Evolutionary conservation across 2,888 invertebrate species (phyloP).

Genomic region (Cremastobaeus sp.): DNA sequence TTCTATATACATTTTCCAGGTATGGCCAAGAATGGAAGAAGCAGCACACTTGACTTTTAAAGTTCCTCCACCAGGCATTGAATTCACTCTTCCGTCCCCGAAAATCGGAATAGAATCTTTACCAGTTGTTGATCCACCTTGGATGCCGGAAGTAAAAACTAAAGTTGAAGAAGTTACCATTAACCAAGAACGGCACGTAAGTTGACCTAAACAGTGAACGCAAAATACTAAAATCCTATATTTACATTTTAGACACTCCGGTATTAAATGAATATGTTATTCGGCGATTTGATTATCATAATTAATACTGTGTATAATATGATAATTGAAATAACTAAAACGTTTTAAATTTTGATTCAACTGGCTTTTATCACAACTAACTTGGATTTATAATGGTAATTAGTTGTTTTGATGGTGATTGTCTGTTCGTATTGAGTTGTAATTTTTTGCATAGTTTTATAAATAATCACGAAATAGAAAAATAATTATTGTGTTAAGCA

Average conservation of each 20-base stretch:
- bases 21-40: conserved; percentile 99
- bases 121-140: conserved; percentile 98
- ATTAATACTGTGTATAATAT: no score
- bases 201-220: no score
- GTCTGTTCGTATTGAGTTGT: conserved; percentile 48
- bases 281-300: no score
- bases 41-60: conserved; percentile 97
- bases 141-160: conserved; percentile 98
- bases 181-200: conserved; percentile 97
- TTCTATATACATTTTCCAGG: conserved; percentile 29
- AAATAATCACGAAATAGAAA: conserved; percentile 20
- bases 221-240: neutral
- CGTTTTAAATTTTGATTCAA: conserved; percentile 35
- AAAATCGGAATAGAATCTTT: conserved; percentile 97
- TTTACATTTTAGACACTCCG: no score
- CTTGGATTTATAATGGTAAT: conserved; percentile 54
- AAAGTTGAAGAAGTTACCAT: conserved; percentile 99
- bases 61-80: conserved; percentile 99
- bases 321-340: no score
- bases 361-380: conserved; percentile 49
- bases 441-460: conserved; percentile 39
- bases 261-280: no score
- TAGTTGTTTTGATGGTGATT: conserved; percentile 53
- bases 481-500: conserved; percentile 3
- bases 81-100: conserved; percentile 98